A percentile compares a stretch with the other conserved stretches of the same genome.
Conservation (phyloP, 2,888 invertebrate genomes). For the Ophion costatus region DNA sequence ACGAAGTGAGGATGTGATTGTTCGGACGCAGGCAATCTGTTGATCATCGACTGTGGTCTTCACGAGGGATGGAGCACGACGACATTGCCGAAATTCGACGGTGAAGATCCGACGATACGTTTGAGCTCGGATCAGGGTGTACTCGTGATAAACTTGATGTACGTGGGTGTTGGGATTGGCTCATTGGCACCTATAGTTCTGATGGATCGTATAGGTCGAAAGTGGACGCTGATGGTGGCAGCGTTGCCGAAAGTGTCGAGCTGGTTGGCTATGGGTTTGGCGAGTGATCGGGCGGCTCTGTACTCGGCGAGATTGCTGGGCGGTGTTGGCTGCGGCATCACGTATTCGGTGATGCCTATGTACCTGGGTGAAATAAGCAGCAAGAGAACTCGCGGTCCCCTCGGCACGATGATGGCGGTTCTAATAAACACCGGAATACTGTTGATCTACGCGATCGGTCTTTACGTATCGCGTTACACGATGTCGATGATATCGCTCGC, state of each 20-base stretch:
- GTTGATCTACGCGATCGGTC: constrained; percentile 76
- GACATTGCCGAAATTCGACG: constrained; percentile 78
- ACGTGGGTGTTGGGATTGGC: constrained; percentile 79
- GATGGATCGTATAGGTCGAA: constrained; percentile 81
- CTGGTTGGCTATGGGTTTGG: constrained; percentile 78
- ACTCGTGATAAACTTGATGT: constrained; percentile 78
- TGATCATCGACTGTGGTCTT: constrained; percentile 81
- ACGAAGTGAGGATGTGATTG: constrained; percentile 18
- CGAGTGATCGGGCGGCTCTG: constrained; percentile 70
- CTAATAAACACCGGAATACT: constrained; percentile 79
- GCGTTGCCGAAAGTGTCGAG: constrained; percentile 79
- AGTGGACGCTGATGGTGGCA: constrained; percentile 79
- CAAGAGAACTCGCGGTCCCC: constrained; percentile 79
- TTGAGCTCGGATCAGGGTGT: constrained; percentile 72
- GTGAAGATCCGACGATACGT: constrained; percentile 72
- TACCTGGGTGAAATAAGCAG: constrained; percentile 81
- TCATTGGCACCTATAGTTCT: constrained; percentile 77
- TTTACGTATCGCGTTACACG: constrained; percentile 72
- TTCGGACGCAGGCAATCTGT: constrained; percentile 76
- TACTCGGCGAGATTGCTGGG: constrained; percentile 78
- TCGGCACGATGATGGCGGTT: constrained; percentile 77
- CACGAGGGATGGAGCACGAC: constrained; percentile 82
- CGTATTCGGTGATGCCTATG: constrained; percentile 80
- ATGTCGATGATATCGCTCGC: constrained; percentile 77
- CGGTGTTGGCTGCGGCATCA: constrained; percentile 80